phyloP scores from a whole-genome alignment of 1,140 invertebrate genomes.

The Drosophila micromelanica region DNA sequence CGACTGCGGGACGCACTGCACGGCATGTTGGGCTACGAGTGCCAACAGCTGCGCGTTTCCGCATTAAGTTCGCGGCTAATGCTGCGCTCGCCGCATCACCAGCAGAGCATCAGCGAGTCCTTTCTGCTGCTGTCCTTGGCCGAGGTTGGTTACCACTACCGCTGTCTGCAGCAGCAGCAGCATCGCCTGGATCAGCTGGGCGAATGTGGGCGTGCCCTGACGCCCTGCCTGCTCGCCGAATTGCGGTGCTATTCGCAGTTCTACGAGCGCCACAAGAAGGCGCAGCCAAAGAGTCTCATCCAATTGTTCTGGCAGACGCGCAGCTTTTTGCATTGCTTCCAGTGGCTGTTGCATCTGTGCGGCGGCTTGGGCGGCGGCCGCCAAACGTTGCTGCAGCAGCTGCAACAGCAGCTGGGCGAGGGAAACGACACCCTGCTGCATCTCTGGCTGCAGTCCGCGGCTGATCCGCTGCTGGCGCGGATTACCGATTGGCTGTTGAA shows the following conservation, averaged over 20 bases:
- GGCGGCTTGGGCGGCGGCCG: neutral
- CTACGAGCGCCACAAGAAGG: neutral
- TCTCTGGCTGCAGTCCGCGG: conserved; percentile 29
- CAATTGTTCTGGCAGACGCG: conserved; percentile 17
- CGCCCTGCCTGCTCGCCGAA: conserved; percentile 10
- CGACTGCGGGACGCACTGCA: conserved; percentile 36
- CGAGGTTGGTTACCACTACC: conserved; percentile 48
- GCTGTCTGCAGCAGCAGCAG: conserved; percentile 8
- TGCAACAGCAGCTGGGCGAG: conserved; percentile 23
- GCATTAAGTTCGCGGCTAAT: conserved; percentile 6
- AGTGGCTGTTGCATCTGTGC: conserved; percentile 35
- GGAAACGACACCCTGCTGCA: conserved; percentile 22
- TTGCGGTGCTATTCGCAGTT: conserved; percentile 27
- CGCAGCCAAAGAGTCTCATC: conserved; percentile 6
- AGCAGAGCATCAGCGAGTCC: conserved; percentile 50
- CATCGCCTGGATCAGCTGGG: neutral
- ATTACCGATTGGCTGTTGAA: conserved; percentile 32
- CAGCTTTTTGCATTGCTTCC: conserved; percentile 1
- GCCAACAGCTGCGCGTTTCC: conserved; percentile 38
- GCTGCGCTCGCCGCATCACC: conserved; percentile 51
- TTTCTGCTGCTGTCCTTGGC: conserved; percentile 46
- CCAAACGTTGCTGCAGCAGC: conserved; percentile 6
- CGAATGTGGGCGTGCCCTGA: conserved; percentile 10
- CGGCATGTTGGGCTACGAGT: conserved; percentile 52
- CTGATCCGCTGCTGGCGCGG: conserved; percentile 11